Evolutionary conservation across 2,797 vertebrate genomes (phyloP).

Genomic region (Crocodylus rhombifer): DNA sequence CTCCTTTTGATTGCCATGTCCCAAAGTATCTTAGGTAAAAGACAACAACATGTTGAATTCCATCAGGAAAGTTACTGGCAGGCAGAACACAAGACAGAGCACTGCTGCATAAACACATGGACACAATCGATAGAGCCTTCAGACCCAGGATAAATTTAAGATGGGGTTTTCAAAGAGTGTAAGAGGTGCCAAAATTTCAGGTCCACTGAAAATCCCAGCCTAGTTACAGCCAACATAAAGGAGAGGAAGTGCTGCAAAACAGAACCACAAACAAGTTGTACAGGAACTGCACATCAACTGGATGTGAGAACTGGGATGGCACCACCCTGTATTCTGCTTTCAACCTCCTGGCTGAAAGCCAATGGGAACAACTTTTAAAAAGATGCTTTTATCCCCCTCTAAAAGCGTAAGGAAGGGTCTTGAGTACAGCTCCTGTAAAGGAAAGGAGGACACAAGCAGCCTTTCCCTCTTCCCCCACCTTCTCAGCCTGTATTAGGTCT

Average conservation of each 20-base stretch:
- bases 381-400: too few relatives aligned
- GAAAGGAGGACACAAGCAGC: not conserved
- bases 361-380: too few relatives aligned
- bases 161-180: slow-evolving; percentile 1
- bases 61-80: not conserved
- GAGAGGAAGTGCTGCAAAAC: not conserved
- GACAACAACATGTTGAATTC: not conserved
- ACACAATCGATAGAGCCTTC: not conserved
- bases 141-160: not conserved
- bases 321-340: too few relatives aligned
- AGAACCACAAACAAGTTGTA: not conserved
- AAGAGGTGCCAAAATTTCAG: not conserved
- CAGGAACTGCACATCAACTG: not conserved
- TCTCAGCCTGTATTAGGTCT: not conserved
- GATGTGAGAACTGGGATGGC: not conserved
- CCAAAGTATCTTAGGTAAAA: not conserved
- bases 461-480: not conserved
- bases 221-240: too few relatives aligned
- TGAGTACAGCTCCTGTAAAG: too few relatives aligned
- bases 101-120: not conserved
- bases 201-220: too few relatives aligned
- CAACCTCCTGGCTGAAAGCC: not conserved
- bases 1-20: not conserved
- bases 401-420: too few relatives aligned
- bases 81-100: not conserved